These are phyloP conservation scores for Acanthopagrus latus DNA, from an alignment of 2,797 vertebrate species.

Conservation along the genomic window DNA sequence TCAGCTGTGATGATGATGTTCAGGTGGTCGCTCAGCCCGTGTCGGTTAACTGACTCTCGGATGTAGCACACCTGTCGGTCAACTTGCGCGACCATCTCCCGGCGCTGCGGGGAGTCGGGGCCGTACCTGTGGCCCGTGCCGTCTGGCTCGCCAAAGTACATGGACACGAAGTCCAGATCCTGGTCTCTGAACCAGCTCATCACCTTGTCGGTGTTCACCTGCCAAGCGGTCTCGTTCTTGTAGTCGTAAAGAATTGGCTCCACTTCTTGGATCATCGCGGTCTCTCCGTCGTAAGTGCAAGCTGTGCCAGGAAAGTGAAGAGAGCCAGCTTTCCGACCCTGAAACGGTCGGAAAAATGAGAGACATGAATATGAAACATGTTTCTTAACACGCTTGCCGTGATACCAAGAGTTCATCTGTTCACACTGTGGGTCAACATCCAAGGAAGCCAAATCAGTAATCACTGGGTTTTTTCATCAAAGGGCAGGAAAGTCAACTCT, in stretches of 20 bases:
- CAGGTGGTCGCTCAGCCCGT: conserved; percentile 77
- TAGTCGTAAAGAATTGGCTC: conserved; percentile 86
- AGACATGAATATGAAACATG: conserved; percentile 25
- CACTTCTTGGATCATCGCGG: conserved; percentile 80
- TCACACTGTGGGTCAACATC: conserved; percentile 23
- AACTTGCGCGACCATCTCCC: conserved; percentile 88
- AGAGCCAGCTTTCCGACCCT: conserved; percentile 93
- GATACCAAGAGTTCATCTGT: neutral
- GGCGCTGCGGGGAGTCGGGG: conserved; percentile 87
- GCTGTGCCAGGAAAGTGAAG: conserved; percentile 92
- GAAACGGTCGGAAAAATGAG: conserved; percentile 37
- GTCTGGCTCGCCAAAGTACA: conserved; percentile 95
- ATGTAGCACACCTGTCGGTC: conserved; percentile 92
- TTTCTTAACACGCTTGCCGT: conserved; percentile 13
- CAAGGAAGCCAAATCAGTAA: conserved; percentile 24
- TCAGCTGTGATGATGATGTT: conserved; percentile 93
- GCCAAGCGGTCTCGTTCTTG: conserved; percentile 88
- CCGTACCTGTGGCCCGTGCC: conserved; percentile 88
- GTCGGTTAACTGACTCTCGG: conserved; percentile 67
- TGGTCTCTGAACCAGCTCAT: conserved; percentile 88
- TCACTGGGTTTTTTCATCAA: conserved; percentile 17
- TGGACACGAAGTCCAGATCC: conserved; percentile 89
- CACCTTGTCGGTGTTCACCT: conserved; percentile 85
- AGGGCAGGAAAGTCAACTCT: too few relatives aligned
- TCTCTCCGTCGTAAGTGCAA: conserved; percentile 87